Base-by-base conservation (phyloP, 2,888 invertebrate genomes). In the Odiellus spinosus region DNA sequence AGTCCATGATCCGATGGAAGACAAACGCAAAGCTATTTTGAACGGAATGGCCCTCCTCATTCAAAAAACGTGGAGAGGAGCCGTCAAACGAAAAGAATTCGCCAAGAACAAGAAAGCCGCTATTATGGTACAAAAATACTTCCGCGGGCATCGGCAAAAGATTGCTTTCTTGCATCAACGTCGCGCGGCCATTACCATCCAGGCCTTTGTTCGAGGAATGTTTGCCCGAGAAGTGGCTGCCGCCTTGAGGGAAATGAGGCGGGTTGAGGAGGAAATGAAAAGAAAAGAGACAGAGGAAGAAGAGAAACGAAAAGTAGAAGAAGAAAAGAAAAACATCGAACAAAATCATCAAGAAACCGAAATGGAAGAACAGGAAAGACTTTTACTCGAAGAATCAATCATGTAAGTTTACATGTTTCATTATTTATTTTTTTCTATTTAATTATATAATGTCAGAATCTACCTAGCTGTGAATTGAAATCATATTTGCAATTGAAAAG, bases 1-100 rank as follows among this genome's bases (percentile, higher is more conserved):
- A 44, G 82, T 85, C 5, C 83, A 86, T 60, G 81, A 85, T 54
- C 83, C 84, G 1, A 68, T 90, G 1, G 88, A 90, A 63, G 85
- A 86, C 48, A 74, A 73, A 18, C 71, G 87, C 45, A 79, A 78
- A 48, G 72, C 74, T 50, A 69, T 84, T 43, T 68, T 84, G 21
- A 75, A 76, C 45, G 69, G 72, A 1, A 80, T 78, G 44, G 82
- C 86, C 0, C 66, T 81, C 21, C 67, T 74, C 6, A 77, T 88
- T 60, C 87, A 90, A 62, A 81, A 78, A 57, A 68, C 64, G 15
- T 86, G 80, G 76, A 75, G 78, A 57, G 76, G 77, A 40, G 75
- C 73, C 57, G 63, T 73, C 20, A 71, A 73, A 42, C 71, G 77
- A 11, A 78, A 76, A 57, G 78, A 80, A 53, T 88, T 76, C 67